Evolutionary conservation across 2,797 vertebrate species (phyloP), one percentile per base, ranked within the genome.

Genomic region (Leptatherina wallacei): DNA sequence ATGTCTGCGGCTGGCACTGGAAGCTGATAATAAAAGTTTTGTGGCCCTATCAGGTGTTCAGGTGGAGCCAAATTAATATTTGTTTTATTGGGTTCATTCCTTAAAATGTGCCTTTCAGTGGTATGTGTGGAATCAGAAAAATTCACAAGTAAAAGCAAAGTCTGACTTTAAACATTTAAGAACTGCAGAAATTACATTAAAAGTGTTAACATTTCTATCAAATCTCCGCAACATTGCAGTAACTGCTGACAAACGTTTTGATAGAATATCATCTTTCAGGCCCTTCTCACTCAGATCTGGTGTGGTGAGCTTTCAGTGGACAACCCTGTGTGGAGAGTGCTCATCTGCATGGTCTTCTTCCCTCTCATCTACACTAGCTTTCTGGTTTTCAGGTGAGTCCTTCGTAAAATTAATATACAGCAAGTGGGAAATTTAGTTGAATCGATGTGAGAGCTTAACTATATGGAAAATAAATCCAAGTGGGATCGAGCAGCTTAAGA

Each of bases 281-380:
- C 94, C 83, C 95, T 97, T 69, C 93, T 99, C 78, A 99, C 97
- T 63, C 96, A 96, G 91, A 97, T 98, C 86, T 99, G 98, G 98
- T 99, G 95, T 93, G 97, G 98, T 0, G 94, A 97, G 88, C 92
- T 99, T 55, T 93, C 94, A 0, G 95, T 97, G 73, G 95, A 96
- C 84, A 98, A 96, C 0, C 91, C 93, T 5, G 89, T 96, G 9
- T 99, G 97, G 96, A 91, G 87, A 36, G 89, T 99, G 16, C 76
- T 96, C 1, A 20, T 90, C 1, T 96, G 96, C 87, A 95, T 98
- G 95, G 54, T 97, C 61, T 93, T 93, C 88, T 96, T 95, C 78
- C 97, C 97, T 0, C 91, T 99, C 42, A 95, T 98, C 79, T 96
- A 94, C 89, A 96, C 95, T 0, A 78, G 89, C 54, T 93, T 98